A percentile compares a stretch with the other conserved stretches of the same genome.
Conservation (phyloP, 2,113 vertebrate species). For the Physeter macrocephalus region DNA sequence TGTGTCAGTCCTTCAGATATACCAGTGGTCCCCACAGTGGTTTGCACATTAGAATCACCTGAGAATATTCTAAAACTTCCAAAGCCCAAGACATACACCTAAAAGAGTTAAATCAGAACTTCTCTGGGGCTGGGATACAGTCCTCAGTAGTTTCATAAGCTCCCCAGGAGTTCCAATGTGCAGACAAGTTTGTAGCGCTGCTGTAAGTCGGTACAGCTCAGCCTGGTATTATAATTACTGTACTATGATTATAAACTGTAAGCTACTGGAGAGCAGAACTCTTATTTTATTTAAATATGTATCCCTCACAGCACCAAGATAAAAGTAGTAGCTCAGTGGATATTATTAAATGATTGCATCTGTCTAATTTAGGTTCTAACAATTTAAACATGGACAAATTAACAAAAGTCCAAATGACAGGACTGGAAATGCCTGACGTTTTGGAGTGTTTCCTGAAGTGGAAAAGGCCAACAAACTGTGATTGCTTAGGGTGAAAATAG, state of each 20-base stretch:
- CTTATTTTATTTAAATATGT: conserved; percentile 18
- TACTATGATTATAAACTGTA: not conserved
- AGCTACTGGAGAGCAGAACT: not conserved
- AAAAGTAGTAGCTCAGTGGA: not conserved
- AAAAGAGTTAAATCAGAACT: not conserved
- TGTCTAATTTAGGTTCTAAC: not conserved
- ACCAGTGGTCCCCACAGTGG: not conserved
- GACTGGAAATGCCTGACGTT: not conserved
- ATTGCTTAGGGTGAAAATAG: not conserved
- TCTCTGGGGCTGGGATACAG: not conserved
- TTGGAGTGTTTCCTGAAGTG: not conserved
- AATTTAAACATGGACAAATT: not conserved
- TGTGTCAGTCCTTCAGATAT: not conserved
- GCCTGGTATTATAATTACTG: not conserved
- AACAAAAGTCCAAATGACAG: not conserved
- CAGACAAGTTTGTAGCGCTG: not conserved
- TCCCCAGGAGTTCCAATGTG: not conserved
- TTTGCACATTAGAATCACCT: not conserved
- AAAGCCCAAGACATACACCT: not conserved
- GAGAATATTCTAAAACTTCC: not conserved
- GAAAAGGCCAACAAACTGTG: not conserved
- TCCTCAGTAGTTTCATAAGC: not conserved
- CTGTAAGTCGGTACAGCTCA: not conserved
- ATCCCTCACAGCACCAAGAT: not conserved
- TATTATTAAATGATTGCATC: not conserved